Conservation (phyloP, 2,113 vertebrate genomes). For the Malurus alboscapulatus region DNA sequence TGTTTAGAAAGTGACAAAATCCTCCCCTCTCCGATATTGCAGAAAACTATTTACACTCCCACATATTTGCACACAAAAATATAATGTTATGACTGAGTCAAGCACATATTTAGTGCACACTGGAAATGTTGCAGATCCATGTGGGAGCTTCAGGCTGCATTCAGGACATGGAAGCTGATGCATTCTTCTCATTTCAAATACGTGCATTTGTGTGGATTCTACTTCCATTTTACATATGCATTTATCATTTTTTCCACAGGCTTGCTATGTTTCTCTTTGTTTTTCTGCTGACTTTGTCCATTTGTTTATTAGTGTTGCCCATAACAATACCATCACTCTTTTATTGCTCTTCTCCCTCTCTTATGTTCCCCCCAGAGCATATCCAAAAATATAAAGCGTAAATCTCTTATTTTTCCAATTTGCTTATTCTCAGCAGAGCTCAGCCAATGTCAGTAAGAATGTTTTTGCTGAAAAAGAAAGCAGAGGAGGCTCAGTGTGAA, state of each 20-base stretch:
- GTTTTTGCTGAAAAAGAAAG: constrained; percentile 61
- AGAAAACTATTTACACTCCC: not conserved
- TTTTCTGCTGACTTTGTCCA: constrained; percentile 25
- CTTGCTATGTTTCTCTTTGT: not conserved
- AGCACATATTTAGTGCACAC: not conserved
- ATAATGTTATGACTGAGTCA: not conserved
- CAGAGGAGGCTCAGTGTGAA: constrained; percentile 67
- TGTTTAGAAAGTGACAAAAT: not conserved
- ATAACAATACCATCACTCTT: not conserved
- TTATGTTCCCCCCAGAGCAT: not conserved
- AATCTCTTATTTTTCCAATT: constrained; percentile 58
- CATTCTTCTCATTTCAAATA: constrained; percentile 26
- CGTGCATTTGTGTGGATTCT: constrained; percentile 41
- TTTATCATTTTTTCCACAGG: not conserved
- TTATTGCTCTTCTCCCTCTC: not conserved
- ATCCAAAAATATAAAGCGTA: constrained; percentile 44
- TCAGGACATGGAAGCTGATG: constrained; percentile 30
- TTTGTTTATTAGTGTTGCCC: constrained; percentile 6
- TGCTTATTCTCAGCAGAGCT: constrained; percentile 60
- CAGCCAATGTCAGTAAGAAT: constrained; percentile 67
- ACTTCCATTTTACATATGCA: not conserved
- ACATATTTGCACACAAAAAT: not conserved
- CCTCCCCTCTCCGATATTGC: not conserved
- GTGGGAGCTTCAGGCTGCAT: not conserved
- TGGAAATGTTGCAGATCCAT: not conserved